Conservation (phyloP, 2,113 vertebrate species). For the Leuciscus idus region DNA sequence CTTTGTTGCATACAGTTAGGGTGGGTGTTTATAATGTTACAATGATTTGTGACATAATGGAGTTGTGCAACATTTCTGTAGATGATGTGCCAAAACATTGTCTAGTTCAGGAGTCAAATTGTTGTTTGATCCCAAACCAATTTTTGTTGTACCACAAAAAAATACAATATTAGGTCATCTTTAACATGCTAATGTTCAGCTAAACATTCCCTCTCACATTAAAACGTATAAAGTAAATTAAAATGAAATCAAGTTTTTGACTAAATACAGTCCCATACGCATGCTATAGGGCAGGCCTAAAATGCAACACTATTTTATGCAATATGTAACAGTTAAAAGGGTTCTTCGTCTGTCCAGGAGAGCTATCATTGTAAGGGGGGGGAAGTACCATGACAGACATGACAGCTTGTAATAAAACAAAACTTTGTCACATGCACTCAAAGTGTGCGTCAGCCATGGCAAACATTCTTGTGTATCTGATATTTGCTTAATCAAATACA, state of each 20-base stretch:
- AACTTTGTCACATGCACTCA: background rate
- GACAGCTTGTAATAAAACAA: constrained; percentile 17
- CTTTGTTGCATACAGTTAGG: background rate
- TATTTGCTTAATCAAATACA: constrained; percentile 6
- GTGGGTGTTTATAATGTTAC: background rate
- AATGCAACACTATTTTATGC: background rate
- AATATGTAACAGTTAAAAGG: background rate
- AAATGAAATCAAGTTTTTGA: background rate
- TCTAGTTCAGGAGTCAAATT: background rate
- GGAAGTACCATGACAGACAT: background rate
- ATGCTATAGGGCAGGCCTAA: background rate
- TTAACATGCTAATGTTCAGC: background rate
- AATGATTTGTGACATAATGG: background rate
- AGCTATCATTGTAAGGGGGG: background rate
- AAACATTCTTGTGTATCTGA: background rate
- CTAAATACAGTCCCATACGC: background rate
- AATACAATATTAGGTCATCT: background rate
- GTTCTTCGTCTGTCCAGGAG: background rate
- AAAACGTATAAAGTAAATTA: background rate
- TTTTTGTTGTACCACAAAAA: background rate
- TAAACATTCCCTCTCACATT: background rate
- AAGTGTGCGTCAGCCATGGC: background rate
- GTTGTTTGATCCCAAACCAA: background rate
- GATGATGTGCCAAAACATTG: background rate
- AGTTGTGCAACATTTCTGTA: background rate